Conservation (phyloP, 2,113 vertebrate species). For the Chaetorhynchus papuensis region DNA sequence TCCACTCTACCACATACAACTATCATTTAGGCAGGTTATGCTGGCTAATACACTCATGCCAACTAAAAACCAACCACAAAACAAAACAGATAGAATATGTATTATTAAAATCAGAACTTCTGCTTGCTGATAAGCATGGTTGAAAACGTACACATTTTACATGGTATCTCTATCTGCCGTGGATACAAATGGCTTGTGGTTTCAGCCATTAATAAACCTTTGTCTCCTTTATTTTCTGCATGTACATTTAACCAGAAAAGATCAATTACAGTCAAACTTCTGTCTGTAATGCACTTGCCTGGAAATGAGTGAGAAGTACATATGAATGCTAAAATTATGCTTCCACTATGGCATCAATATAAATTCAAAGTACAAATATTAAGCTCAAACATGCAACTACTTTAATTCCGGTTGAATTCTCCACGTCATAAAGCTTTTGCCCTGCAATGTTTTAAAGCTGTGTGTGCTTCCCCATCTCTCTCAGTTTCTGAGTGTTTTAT, state of each 20-base stretch:
- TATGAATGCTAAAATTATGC: not conserved
- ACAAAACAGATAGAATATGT: not conserved
- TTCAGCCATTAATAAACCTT: not conserved
- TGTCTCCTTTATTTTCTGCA: not conserved
- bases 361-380: not conserved
- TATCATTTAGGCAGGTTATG: not conserved
- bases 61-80: not conserved
- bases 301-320: not conserved
- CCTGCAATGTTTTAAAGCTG: not conserved
- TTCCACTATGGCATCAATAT: not conserved
- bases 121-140: not conserved
- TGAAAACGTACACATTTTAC: not conserved
- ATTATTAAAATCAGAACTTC: not conserved
- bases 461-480: not conserved
- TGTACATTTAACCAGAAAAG: not conserved
- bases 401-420: not conserved
- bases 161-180: not conserved
- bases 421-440: not conserved
- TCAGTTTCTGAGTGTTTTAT: not conserved
- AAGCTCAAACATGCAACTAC: not conserved
- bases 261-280: not conserved
- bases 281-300: not conserved
- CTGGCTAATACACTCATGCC: not conserved
- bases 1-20: not conserved
- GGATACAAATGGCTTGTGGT: not conserved